Evolutionary conservation across 92 coral and sea anemone genomes (phyloP), one percentile per base, ranked within the genome.

Genomic region (Epizoanthus stellaris): DNA sequence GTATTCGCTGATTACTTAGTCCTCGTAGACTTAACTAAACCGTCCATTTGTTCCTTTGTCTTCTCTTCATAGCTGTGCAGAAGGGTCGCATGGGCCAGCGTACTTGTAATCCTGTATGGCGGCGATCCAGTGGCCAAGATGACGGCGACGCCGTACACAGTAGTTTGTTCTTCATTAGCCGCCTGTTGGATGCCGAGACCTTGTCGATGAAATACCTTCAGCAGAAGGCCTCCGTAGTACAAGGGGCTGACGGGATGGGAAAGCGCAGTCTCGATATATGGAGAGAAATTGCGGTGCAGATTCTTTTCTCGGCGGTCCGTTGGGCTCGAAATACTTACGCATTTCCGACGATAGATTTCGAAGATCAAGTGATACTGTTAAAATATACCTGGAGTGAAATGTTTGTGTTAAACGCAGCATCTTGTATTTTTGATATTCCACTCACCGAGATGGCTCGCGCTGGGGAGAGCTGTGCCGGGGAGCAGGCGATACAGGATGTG

Each of bases 381-480:
- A 86, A 93, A 63, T 93, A 91, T 8, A 47, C 90, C 16, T 93
- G 95, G 95, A 82, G 95, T 67, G 93, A 93, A 70, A 64, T 93
- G 82, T 85, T 93, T 69, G 85, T 85, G 45, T 64, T 93, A 10
- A 76, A 88, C 45, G 95, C 95, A 3, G 88, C 92, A 12, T 89
- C 91, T 63, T 93, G 91, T 84, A 85, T 85, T 36, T 85, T 93
- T 34, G 92, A 90, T 60, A 82, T 90, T 54, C 93, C 89, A 60
- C 76, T 87, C 13, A 89, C 91, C 19, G 87, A 93, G 17, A 68
- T 93, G 6, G 93, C 93, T 3, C 89, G 82, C 56, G 90, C 75
- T 64, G 73, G 71, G 7, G 88, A 76, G 52, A 82, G 81, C 1
- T 85, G 67, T 70, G 67, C 86, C n/a, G 90, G 87, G 20, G 80